These are phyloP conservation scores for Megaustenia siamemsis DNA, from an alignment of 2,888 invertebrate species.

Conservation along the genomic window DNA sequence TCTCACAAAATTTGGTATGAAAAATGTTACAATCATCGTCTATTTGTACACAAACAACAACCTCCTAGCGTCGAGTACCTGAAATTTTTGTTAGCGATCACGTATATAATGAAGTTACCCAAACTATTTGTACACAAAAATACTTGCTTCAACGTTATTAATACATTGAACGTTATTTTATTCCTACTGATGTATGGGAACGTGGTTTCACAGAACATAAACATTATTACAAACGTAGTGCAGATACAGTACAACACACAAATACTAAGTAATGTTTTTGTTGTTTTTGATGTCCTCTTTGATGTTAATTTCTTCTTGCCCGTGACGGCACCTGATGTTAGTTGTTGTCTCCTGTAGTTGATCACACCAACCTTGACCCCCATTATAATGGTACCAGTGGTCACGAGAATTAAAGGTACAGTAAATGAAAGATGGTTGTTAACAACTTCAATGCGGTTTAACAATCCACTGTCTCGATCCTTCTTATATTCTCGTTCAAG, in stretches of 20 bases:
- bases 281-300: not conserved
- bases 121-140: not conserved
- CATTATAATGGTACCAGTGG: not conserved
- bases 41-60: not conserved
- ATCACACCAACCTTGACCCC: not conserved
- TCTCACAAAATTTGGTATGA: too few relatives aligned
- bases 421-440: not conserved
- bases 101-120: conserved; percentile 15
- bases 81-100: not conserved
- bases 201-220: too few relatives aligned
- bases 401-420: not conserved
- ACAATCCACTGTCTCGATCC: not conserved
- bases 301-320: not conserved
- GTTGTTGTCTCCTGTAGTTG: not conserved
- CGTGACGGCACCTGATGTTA: not conserved
- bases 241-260: not conserved
- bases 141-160: not conserved
- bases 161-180: too few relatives aligned
- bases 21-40: not conserved
- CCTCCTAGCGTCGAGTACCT: not conserved
- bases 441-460: not conserved
- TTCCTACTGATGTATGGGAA: too few relatives aligned
- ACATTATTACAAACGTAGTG: not conserved
- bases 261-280: not conserved
- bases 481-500: not conserved